Evolutionary conservation across 2,113 vertebrate species (phyloP).

Genomic region (Centrocercus urophasianus): DNA sequence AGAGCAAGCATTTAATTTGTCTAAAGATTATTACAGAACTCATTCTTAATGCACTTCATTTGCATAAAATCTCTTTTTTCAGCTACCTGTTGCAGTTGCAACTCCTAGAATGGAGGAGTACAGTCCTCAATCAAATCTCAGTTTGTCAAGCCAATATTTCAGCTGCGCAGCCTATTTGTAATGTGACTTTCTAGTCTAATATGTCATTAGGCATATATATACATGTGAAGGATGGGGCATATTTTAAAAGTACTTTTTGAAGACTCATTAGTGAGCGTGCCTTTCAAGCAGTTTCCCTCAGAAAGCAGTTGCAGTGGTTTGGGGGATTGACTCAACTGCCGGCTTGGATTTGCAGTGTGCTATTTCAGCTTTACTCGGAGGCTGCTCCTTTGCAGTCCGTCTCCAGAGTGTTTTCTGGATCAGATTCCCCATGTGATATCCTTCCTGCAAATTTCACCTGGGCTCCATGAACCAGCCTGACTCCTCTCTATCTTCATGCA

Average conservation of each 20-base stretch:
- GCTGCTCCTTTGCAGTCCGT: not conserved
- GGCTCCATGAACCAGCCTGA: not conserved
- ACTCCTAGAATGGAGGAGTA: not conserved
- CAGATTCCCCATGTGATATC: not conserved
- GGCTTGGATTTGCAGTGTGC: not conserved
- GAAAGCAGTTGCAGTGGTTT: not conserved
- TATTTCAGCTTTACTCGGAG: not conserved
- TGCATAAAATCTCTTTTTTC: constrained; percentile 23
- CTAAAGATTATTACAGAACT: constrained; percentile 26
- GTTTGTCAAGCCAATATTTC: not conserved
- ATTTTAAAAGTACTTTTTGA: not conserved
- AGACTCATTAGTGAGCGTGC: not conserved
- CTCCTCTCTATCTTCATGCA: not conserved
- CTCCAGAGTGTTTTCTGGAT: not conserved
- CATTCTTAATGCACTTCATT: constrained; percentile 42
- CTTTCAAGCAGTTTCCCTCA: constrained; percentile 2
- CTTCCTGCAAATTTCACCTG: not conserved
- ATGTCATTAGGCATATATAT: not conserved
- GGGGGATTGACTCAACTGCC: not conserved
- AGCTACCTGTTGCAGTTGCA: not conserved
- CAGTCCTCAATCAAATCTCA: not conserved
- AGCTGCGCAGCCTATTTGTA: not conserved
- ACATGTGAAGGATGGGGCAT: not conserved
- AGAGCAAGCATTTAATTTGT: constrained; percentile 45
- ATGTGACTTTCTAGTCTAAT: not conserved